A percentile compares a stretch with the other conserved stretches of the same genome.
These are phyloP conservation scores for Plectrocnemia conspersa DNA, from an alignment of 1,140 invertebrate genomes.

Conservation along the genomic window DNA sequence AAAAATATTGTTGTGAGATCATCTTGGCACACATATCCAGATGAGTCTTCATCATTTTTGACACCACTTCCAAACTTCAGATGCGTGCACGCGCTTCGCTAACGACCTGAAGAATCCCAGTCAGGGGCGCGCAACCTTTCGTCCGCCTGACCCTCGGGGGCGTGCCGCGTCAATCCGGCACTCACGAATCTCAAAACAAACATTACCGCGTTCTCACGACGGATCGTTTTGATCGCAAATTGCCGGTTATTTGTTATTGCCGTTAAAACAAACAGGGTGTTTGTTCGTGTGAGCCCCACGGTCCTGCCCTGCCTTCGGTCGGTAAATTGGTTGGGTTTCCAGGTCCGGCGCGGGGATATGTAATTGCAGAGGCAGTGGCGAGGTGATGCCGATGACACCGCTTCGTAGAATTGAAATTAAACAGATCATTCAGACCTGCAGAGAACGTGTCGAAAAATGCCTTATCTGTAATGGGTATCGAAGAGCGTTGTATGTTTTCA, in stretches of 20 bases:
- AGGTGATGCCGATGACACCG: background rate
- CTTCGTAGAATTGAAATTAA: background rate
- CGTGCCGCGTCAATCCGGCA: background rate
- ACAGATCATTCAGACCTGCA: background rate
- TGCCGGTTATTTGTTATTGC: conserved; percentile 26
- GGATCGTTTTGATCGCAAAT: conserved; percentile 25
- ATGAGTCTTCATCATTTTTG: too few relatives aligned
- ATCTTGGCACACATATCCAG: too few relatives aligned
- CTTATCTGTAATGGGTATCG: conserved; percentile 24
- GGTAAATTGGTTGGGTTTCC: background rate
- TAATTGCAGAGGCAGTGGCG: background rate
- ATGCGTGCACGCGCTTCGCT: too few relatives aligned
- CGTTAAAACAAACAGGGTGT: conserved; percentile 19
- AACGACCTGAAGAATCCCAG: too few relatives aligned
- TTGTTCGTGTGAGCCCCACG: conserved; percentile 1
- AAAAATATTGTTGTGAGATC: too few relatives aligned
- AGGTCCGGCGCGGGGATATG: background rate
- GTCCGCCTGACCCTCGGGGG: background rate
- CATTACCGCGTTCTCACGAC: conserved; percentile 18
- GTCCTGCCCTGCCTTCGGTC: background rate
- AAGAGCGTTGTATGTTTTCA: conserved; percentile 19
- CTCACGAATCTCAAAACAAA: conserved; percentile 14
- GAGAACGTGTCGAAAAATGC: conserved; percentile 21
- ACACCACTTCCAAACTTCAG: too few relatives aligned
- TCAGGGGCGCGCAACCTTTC: background rate